phyloP scores from a whole-genome alignment of 2,113 vertebrate genomes.

The Lasiurus borealis region DNA sequence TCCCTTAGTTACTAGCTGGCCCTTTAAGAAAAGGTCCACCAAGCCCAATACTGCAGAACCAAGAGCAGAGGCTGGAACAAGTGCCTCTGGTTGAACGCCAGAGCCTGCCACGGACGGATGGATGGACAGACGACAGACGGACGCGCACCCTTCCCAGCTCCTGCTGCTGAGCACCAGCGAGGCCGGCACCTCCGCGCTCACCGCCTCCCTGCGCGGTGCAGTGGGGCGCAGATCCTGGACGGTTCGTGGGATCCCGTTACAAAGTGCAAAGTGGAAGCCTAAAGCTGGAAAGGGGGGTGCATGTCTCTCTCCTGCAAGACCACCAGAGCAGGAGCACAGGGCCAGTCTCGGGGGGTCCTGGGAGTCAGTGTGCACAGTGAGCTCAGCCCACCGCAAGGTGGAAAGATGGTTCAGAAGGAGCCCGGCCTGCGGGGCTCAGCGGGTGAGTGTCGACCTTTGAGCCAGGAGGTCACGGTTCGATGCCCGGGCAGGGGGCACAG shows the following conservation, averaged over 20 bases:
- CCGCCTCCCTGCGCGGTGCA: neutral
- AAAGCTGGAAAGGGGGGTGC: neutral
- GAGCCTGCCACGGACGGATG: neutral
- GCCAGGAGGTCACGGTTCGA: too few species aligned
- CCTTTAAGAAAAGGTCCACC: conserved; percentile 7
- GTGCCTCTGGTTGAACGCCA: neutral
- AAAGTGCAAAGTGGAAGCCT: too few species aligned
- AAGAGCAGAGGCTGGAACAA: neutral
- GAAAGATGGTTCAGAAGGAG: neutral
- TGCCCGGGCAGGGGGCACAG: too few species aligned
- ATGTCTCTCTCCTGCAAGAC: neutral
- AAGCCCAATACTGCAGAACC: neutral
- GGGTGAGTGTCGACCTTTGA: too few species aligned
- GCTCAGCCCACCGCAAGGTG: neutral
- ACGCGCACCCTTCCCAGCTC: neutral
- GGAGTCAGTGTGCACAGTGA: neutral
- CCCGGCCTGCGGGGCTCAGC: too few species aligned
- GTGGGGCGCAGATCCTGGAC: neutral
- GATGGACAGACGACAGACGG: too few species aligned
- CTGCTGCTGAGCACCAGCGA: neutral
- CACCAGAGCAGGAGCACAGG: too few species aligned
- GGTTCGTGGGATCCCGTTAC: neutral
- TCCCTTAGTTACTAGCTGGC: neutral
- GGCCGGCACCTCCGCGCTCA: neutral
- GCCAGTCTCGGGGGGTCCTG: neutral